These are phyloP conservation scores for Spicauda simplicius DNA, from an alignment of 2,888 invertebrate species.

Conservation along the genomic window DNA sequence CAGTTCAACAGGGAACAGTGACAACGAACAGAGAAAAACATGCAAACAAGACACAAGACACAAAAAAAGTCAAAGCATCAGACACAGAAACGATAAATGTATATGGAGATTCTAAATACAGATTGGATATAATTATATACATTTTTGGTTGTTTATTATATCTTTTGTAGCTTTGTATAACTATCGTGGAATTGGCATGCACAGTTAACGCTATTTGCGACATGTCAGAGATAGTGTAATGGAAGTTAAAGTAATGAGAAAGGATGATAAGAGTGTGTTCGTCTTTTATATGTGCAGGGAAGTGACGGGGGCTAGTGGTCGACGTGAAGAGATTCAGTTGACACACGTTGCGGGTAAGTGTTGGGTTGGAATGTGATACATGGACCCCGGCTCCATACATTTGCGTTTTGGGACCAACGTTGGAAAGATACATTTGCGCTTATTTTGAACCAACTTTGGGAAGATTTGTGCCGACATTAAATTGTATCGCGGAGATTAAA, in stretches of 20 bases:
- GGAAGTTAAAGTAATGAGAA: slow-evolving; percentile 53
- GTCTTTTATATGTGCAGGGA: slow-evolving; percentile 85
- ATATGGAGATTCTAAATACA: slow-evolving; percentile 42
- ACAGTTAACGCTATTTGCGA: slow-evolving; percentile 70
- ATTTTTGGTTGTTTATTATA: slow-evolving; percentile 60
- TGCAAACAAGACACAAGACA: slow-evolving; percentile 57
- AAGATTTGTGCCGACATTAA: not conserved
- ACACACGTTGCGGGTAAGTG: slow-evolving; percentile 55
- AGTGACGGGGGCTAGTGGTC: slow-evolving; percentile 57
- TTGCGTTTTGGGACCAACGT: not conserved
- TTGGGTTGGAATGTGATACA: slow-evolving; percentile 10
- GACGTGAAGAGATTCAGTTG: slow-evolving; percentile 50
- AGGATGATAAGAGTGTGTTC: slow-evolving; percentile 78
- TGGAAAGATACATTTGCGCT: too few relatives aligned
- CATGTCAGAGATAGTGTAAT: slow-evolving; percentile 57
- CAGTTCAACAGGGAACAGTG: slow-evolving; percentile 50
- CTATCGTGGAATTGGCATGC: slow-evolving; percentile 77
- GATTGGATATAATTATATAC: slow-evolving; percentile 45
- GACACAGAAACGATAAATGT: slow-evolving; percentile 44
- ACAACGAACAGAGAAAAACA: slow-evolving; percentile 49
- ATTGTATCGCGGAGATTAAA: not conserved
- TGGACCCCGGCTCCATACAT: slow-evolving; percentile 11
- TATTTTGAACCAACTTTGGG: too few relatives aligned
- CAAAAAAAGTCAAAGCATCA: slow-evolving; percentile 44
- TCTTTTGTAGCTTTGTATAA: slow-evolving; percentile 74